Conservation (phyloP, 2,888 invertebrate genomes). For the Anthrax anthrax region DNA sequence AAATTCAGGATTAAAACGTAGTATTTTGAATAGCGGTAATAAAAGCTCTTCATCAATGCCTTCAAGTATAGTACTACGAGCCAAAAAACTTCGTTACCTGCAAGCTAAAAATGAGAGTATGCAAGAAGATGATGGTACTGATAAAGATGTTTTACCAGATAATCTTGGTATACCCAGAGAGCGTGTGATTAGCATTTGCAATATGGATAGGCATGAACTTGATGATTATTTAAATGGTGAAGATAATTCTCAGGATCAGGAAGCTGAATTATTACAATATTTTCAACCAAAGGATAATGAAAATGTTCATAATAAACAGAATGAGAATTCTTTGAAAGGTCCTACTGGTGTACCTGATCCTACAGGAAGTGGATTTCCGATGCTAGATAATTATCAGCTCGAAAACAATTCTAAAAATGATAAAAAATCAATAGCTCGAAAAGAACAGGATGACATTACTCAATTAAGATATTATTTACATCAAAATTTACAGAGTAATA, state of each 20-base stretch:
- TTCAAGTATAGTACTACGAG: conserved; percentile 39
- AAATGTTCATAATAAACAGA: not conserved
- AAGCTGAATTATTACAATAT: conserved; percentile 72
- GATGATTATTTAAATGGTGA: conserved; percentile 69
- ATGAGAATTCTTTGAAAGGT: not conserved
- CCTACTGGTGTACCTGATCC: not conserved
- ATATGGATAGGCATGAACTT: conserved; percentile 64
- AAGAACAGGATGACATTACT: conserved; percentile 48
- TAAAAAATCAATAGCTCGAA: conserved; percentile 11
- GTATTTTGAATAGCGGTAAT: not conserved
- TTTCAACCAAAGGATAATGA: conserved; percentile 40
- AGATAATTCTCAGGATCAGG: conserved; percentile 62
- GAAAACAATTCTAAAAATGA: conserved; percentile 7
- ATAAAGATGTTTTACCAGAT: conserved; percentile 20
- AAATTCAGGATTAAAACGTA: not conserved
- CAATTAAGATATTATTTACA: conserved; percentile 45
- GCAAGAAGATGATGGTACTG: conserved; percentile 25
- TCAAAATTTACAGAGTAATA: conserved; percentile 14
- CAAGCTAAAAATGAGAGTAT: conserved; percentile 11
- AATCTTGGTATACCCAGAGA: conserved; percentile 45
- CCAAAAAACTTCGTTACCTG: conserved; percentile 36
- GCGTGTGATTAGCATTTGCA: conserved; percentile 58
- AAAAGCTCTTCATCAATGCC: conserved; percentile 18
- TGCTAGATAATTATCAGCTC: conserved; percentile 14
- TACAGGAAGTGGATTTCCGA: conserved; percentile 4